Evolutionary conservation across 2,797 vertebrate species (phyloP), one percentile per base, ranked within the genome.

Genomic region (Pangasius djambal): DNA sequence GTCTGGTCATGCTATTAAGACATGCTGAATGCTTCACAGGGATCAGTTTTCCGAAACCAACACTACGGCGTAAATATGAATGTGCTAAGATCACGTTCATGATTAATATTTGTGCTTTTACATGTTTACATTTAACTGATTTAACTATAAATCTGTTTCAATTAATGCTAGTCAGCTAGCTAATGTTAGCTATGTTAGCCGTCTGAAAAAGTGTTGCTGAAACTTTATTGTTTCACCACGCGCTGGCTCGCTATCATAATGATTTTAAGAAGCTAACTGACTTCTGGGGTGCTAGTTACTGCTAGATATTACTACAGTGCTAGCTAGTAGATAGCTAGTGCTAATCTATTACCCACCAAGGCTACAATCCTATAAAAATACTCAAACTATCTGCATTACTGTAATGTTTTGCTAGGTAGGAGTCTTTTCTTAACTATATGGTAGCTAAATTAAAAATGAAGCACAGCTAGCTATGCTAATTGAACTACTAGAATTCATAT

Each of bases 11-110:
- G 77, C 50, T 79, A 79, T 20, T 34, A 63, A 28, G 13, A 25
- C 86, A 57, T 81, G 86, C 86, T 81, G 31, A 57, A 87, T 57
- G 77, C 50, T 44, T 57, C 28, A 57, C 63, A n/a, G 50, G 15
- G 22, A n/a, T 63, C 9, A 2, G 7, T 31, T 75, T 77, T 75
- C 37, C 37, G 61, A 34, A 34, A 52, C 15, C 7, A 78, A 31
- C n/a, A 4, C 50, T 77, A 52, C 15, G 4, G 15, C 0, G n/a
- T 52, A 52, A 55, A 79, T n/a, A 55, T 55, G 48, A 55, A 31
- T 20, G 77, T 79, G 7, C 3, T 52, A 31, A 4, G 3, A 31
- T 31, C 50, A 79, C 0, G 28, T 4, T 78, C 16, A 31, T 0
- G 6, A 16, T 52, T 52, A n/a, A 22, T 12, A 12, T 34, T 34